Evolutionary conservation across 2,113 vertebrate genomes (phyloP), one percentile per base, ranked within the genome.

Genomic region (Charadrius vociferus): DNA sequence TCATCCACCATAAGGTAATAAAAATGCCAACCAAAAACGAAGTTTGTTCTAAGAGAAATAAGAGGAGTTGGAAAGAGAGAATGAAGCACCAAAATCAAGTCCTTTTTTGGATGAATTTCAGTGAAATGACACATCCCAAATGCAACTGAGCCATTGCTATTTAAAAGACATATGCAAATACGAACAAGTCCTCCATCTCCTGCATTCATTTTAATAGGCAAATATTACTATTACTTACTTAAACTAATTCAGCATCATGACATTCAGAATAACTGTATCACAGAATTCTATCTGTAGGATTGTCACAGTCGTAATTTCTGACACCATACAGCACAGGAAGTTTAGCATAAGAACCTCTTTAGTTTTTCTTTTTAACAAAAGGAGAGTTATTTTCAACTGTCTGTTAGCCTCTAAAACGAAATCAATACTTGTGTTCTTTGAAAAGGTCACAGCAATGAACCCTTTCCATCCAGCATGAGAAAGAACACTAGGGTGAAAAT

Each of bases 21-120:
- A 99, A 98, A 94, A 99, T 98, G 15, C 99, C 98, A 47, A 93
- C 30, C 67, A 99, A 98, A 98, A 99, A 99, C 71, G 98, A 99
- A 17, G 96, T 93, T 98, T 99, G 98, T 98, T 99, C 99, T 99
- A 91, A 79, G 53, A 77, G 79, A 74, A 95, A 95, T 67, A 91
- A 95, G 58, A 91, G 15, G 23, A 34, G 1, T 83, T 91, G 45
- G 34, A 90, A 96, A 96, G 26, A 71, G 65, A 94, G 56, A 83
- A 91, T 7, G 5, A 93, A 86, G 20, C 7, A 20, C 47, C 34
- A 91, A 72, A 86, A 86, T 86, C 23, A 59, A 94, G 85, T 73
- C 7, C 17, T 89, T 59, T 62, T 75, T 41, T n/a, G 10, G 47
- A 86, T 68, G 22, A 78, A 63, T 81, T 88, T 88, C 39, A 78